Conservation (phyloP, 2,113 vertebrate species). For the Burhinus oedicnemus region DNA sequence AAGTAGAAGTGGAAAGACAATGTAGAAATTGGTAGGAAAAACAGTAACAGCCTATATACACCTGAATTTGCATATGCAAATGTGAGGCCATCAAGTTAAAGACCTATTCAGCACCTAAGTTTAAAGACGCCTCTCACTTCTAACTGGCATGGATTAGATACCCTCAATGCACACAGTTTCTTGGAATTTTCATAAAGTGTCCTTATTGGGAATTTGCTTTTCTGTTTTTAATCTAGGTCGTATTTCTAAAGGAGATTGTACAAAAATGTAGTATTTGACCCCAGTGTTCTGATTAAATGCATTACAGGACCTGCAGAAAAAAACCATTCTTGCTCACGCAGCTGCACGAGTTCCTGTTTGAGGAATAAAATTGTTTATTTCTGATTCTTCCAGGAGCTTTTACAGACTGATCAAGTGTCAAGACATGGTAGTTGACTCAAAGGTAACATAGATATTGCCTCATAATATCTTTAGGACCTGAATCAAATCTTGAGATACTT, state of each 20-base stretch:
- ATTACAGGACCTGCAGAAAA: not conserved
- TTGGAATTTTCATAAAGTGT: not conserved
- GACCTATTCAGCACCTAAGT: not conserved
- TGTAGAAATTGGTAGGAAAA: not conserved
- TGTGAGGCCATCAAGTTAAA: not conserved
- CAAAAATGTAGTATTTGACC: not conserved
- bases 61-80: not conserved
- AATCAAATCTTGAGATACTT: conserved; percentile 58
- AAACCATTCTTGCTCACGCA: not conserved
- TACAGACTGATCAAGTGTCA: conserved; percentile 59
- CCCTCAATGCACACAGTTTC: not conserved
- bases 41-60: not conserved
- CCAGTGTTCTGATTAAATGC: not conserved
- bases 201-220: not conserved
- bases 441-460: conserved; percentile 55
- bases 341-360: not conserved
- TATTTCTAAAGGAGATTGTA: not conserved
- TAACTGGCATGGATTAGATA: not conserved
- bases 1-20: not conserved
- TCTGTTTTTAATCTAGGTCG: not conserved
- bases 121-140: not conserved
- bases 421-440: conserved; percentile 60
- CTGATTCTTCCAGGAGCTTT: conserved; percentile 49
- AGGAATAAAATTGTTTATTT: conserved; percentile 60
- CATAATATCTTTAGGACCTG: conserved; percentile 47